Conservation (phyloP, 2,888 invertebrate genomes). For the Ischnura elegans region DNA sequence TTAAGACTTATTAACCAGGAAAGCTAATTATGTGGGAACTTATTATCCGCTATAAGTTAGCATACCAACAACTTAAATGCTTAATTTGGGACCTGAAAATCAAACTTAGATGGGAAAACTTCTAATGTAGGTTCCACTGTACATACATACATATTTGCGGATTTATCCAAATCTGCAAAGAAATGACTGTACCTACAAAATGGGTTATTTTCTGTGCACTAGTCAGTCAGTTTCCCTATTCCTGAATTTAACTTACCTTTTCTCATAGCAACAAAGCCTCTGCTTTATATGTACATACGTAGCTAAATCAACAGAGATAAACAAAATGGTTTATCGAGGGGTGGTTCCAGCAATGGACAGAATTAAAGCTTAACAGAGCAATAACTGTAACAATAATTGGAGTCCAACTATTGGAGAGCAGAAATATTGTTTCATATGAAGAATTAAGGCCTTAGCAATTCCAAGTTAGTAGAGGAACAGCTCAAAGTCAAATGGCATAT, state of each 20-base stretch:
- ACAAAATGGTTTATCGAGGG: background rate
- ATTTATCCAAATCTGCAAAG: background rate
- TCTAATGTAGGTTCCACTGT: too few species aligned
- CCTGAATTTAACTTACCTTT: background rate
- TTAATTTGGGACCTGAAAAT: too few species aligned
- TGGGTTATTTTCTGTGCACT: background rate
- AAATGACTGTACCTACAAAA: background rate
- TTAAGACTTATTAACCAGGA: too few species aligned
- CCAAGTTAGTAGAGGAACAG: background rate
- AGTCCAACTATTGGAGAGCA: background rate
- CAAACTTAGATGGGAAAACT: too few species aligned
- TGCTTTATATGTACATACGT: background rate
- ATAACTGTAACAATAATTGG: background rate
- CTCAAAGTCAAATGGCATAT: background rate
- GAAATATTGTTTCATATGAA: background rate
- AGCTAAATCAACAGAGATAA: background rate
- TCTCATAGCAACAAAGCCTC: slow-evolving; percentile 7
- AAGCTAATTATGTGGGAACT: too few species aligned
- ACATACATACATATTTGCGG: background rate
- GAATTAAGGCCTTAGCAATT: background rate
- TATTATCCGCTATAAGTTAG: too few species aligned
- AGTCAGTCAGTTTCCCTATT: background rate
- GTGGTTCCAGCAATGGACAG: background rate
- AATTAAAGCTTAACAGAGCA: background rate
- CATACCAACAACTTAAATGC: too few species aligned